These are phyloP conservation scores for Aleiodes testaceus DNA, from an alignment of 2,888 invertebrate genomes.

Conservation along the genomic window DNA sequence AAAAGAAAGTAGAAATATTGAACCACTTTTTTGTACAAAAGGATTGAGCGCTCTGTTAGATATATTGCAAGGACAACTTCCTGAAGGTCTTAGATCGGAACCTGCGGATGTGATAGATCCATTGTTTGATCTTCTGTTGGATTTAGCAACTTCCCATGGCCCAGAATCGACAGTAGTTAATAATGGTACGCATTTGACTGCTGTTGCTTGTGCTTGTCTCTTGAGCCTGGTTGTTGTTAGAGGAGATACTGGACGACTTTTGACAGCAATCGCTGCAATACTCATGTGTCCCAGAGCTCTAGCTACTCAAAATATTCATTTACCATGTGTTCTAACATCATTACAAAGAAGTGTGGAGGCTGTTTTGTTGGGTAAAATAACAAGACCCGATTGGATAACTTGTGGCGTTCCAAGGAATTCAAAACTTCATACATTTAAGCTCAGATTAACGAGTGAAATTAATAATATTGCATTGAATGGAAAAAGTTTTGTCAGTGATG, in stretches of 20 bases:
- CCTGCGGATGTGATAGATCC: conserved; percentile 86
- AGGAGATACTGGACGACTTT: conserved; percentile 92
- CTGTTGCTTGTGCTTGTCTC: conserved; percentile 93
- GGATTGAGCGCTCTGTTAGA: conserved; percentile 91
- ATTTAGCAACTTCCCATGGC: conserved; percentile 84
- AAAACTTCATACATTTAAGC: conserved; percentile 80
- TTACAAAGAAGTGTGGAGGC: conserved; percentile 93
- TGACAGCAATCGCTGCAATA: conserved; percentile 89
- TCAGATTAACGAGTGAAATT: conserved; percentile 74
- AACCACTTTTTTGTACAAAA: conserved; percentile 90
- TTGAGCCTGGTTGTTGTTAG: conserved; percentile 93
- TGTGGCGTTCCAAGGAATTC: conserved; percentile 89
- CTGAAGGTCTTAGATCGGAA: conserved; percentile 89
- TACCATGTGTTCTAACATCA: conserved; percentile 88
- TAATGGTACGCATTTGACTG: conserved; percentile 83
- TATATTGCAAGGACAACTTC: conserved; percentile 91
- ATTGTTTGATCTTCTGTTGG: conserved; percentile 87
- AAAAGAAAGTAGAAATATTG: conserved; percentile 86
- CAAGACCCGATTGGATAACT: conserved; percentile 90
- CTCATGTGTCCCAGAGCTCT: conserved; percentile 88
- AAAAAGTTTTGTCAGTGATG: conserved; percentile 89
- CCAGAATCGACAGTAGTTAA: conserved; percentile 77
- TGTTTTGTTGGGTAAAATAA: conserved; percentile 87
- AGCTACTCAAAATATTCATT: conserved; percentile 86
- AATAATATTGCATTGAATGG: conserved; percentile 73